phyloP scores from a whole-genome alignment of 2,888 invertebrate genomes.

The Synanthedon formicaeformis region DNA sequence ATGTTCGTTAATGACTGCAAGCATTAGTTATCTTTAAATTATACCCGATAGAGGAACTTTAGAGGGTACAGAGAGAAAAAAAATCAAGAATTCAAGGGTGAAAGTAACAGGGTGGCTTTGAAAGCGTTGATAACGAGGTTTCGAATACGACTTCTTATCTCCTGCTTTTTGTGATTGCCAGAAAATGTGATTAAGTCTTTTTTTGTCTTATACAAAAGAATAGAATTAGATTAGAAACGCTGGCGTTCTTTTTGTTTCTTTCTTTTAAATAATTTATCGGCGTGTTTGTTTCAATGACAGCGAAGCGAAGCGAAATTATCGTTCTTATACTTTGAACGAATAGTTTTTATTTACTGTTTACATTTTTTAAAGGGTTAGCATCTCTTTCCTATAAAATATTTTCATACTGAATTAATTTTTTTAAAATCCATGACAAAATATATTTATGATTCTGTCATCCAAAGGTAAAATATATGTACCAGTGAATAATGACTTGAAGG shows the following conservation, averaged over 20 bases:
- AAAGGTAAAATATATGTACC: too few relatives aligned
- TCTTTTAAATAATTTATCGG: constrained; percentile 45
- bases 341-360: too few relatives aligned
- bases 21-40: constrained; percentile 67
- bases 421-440: too few relatives aligned
- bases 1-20: constrained; percentile 48
- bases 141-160: constrained; percentile 56
- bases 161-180: constrained; percentile 46
- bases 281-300: constrained; percentile 11
- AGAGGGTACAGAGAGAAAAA: constrained; percentile 30
- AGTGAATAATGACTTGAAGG: too few relatives aligned
- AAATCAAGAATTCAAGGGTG: constrained; percentile 44
- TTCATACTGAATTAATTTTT: too few relatives aligned
- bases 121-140: constrained; percentile 55
- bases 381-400: too few relatives aligned
- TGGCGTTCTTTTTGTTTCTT: constrained; percentile 44
- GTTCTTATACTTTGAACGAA: not conserved
- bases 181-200: constrained; percentile 62
- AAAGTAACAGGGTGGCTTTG: constrained; percentile 34
- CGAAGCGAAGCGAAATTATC: constrained; percentile 6
- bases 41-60: constrained; percentile 49
- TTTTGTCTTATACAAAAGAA: constrained; percentile 46
- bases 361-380: too few relatives aligned
- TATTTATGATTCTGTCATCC: too few relatives aligned
- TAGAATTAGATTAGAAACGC: constrained; percentile 41